Percentiles rank a stretch among this genome's conserved stretches.
Conservation (phyloP, 1,140 invertebrate species). For the Drosophila willistoni region DNA sequence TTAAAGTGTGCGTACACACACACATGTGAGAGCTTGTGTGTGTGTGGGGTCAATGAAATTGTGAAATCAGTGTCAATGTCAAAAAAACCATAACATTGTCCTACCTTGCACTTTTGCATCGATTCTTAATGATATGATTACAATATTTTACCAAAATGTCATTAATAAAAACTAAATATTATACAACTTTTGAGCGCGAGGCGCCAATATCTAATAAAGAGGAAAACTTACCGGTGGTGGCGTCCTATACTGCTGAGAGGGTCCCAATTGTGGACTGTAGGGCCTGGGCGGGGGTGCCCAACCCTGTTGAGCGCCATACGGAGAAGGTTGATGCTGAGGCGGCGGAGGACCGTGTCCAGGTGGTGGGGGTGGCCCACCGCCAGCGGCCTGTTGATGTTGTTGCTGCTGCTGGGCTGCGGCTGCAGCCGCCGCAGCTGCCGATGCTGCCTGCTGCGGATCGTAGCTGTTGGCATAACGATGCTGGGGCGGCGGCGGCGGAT, state of each 20-base stretch:
- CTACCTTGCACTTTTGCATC: background rate
- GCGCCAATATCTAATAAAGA: background rate
- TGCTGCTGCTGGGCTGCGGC: slow-evolving; percentile 74
- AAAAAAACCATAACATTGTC: slow-evolving; percentile 25
- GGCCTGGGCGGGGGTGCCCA: slow-evolving; percentile 81
- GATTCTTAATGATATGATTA: background rate
- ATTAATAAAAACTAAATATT: no score
- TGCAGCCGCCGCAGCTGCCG: slow-evolving; percentile 70
- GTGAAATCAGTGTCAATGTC: slow-evolving; percentile 66
- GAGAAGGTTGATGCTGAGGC: slow-evolving; percentile 74
- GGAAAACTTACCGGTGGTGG: slow-evolving; percentile 70
- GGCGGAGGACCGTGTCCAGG: slow-evolving; percentile 83
- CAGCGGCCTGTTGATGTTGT: slow-evolving; percentile 72
- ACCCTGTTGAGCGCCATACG: slow-evolving; percentile 74
- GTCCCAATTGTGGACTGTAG: slow-evolving; percentile 80
- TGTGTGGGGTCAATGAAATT: slow-evolving; percentile 51
- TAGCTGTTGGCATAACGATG: slow-evolving; percentile 83
- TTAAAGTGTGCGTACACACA: slow-evolving; percentile 11
- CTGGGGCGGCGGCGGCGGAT: slow-evolving; percentile 85
- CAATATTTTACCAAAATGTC: background rate
- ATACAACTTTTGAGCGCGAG: no score
- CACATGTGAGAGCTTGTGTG: slow-evolving; percentile 22
- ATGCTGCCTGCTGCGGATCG: slow-evolving; percentile 82
- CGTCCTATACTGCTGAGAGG: slow-evolving; percentile 79
- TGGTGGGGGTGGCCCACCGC: slow-evolving; percentile 70